Evolutionary conservation across 2,888 invertebrate genomes (phyloP), one percentile per base, ranked within the genome.

Genomic region (Agrochola circellaris): DNA sequence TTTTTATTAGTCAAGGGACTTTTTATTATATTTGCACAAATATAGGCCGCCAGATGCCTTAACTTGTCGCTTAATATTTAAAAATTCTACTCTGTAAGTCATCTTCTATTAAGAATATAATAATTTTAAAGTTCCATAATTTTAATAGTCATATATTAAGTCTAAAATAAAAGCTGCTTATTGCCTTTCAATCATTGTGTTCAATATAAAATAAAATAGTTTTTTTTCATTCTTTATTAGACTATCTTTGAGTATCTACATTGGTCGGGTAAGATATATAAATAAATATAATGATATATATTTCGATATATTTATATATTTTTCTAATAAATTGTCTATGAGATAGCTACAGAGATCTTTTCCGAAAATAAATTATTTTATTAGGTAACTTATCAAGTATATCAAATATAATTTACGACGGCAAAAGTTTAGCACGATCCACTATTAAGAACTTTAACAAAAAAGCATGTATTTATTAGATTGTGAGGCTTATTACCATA

Each of bases 301-400:
- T 83, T 76, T 79, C 17, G 73, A 83, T 81, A 83, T 3, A 77
- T 85, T 84, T 79, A 70, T 71, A 77, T 76, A 75, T 71, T 79
- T 85, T 54, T 26, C 77, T 81, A 84, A 82, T 82, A 75, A 38
- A 68, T 83, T 78, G 73, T 82, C 77, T 85, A 86, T 78, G 69
- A 84, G 81, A 79, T 80, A 83, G 68, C 83, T 86, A 88, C 82
- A 88, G 88, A 88, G 89, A 88, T 88, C 85, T 75, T 81, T 89
- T 86, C 84, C 75, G 87, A 89, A 88, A 89, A 88, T 88, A 88
- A 86, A 81, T 86, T 82, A 81, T 83, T 88, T 86, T 84, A 87
- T 79, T 80, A 84, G 70, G 65, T 89, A 86, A 89, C 79, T 83
- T 87, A 87, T 87, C 30, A 74, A 76, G 23, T 79, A 77, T 79